phyloP scores from a whole-genome alignment of 2,888 invertebrate genomes.

The Callimorpha dominula region DNA sequence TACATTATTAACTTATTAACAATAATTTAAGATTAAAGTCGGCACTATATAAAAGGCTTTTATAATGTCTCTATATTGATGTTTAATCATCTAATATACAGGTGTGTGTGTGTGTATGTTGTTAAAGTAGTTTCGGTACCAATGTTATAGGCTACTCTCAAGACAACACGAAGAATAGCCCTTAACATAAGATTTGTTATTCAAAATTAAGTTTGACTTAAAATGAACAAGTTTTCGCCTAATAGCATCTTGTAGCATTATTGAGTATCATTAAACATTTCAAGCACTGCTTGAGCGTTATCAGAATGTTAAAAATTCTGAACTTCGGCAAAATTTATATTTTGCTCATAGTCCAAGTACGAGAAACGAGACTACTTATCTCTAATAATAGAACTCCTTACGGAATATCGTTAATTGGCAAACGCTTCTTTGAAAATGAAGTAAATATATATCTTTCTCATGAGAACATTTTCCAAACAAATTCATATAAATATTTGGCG shows the following conservation, averaged over 20 bases:
- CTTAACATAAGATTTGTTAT: no score
- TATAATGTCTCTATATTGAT: no score
- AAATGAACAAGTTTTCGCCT: constrained; percentile 12
- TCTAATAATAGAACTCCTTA: constrained; percentile 34
- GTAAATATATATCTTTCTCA: not conserved
- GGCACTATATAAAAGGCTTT: no score
- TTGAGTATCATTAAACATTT: constrained; percentile 7
- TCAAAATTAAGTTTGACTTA: not conserved
- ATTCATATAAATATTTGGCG: constrained; percentile 1
- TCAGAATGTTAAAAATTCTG: constrained; percentile 10
- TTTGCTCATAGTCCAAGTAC: not conserved
- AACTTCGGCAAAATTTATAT: constrained; percentile 27
- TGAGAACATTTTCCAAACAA: not conserved
- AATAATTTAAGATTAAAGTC: no score
- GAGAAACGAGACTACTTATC: constrained; percentile 24
- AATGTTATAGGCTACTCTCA: no score
- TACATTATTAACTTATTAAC: no score
- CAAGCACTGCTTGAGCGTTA: constrained; percentile 16
- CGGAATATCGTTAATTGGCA: constrained; percentile 31
- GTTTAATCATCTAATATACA: no score
- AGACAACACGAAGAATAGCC: no score
- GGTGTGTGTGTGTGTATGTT: no score
- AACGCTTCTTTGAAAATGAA: constrained; percentile 22
- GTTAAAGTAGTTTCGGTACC: no score
- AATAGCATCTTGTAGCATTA: constrained; percentile 16